Percentiles rank a stretch among this genome's conserved stretches.
phyloP scores from a whole-genome alignment of 1,140 invertebrate species.

The Tetramorium simillimum region DNA sequence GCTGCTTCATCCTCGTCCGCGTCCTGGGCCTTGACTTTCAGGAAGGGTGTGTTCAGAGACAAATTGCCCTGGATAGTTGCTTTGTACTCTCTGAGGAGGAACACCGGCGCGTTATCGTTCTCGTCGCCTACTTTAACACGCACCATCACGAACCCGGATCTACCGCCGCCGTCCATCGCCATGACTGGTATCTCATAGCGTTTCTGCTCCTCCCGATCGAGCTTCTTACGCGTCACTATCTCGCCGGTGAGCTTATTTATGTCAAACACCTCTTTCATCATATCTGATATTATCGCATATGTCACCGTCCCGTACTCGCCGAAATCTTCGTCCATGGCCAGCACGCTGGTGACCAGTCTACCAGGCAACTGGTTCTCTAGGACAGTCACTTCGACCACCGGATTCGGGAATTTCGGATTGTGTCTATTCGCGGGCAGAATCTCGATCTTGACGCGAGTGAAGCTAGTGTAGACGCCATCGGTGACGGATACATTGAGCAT shows the following conservation, averaged over 20 bases:
- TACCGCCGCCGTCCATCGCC: conserved; percentile 94
- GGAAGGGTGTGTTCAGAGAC: conserved; percentile 88
- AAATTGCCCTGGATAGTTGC: conserved; percentile 89
- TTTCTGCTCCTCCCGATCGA: conserved; percentile 92
- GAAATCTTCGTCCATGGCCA: conserved; percentile 93
- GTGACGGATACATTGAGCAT: conserved; percentile 95
- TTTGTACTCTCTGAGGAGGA: conserved; percentile 93
- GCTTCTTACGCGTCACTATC: conserved; percentile 90
- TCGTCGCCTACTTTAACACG: conserved; percentile 92
- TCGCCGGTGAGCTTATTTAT: conserved; percentile 93
- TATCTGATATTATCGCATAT: conserved; percentile 93
- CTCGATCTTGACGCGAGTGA: conserved; percentile 92
- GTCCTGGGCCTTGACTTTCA: conserved; percentile 90
- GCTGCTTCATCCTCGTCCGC: conserved; percentile 89
- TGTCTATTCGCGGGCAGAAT: conserved; percentile 93
- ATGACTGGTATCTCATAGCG: conserved; percentile 93
- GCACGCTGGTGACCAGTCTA: conserved; percentile 90
- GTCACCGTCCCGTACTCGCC: conserved; percentile 92
- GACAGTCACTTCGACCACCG: conserved; percentile 91
- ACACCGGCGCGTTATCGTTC: conserved; percentile 95
- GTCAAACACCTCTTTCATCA: conserved; percentile 91
- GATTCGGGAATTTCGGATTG: conserved; percentile 91
- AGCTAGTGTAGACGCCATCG: conserved; percentile 96
- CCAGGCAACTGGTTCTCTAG: conserved; percentile 93
- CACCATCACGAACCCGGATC: conserved; percentile 92